Base-by-base conservation (phyloP, 2,888 invertebrate genomes). In the Sisyra nigra region DNA sequence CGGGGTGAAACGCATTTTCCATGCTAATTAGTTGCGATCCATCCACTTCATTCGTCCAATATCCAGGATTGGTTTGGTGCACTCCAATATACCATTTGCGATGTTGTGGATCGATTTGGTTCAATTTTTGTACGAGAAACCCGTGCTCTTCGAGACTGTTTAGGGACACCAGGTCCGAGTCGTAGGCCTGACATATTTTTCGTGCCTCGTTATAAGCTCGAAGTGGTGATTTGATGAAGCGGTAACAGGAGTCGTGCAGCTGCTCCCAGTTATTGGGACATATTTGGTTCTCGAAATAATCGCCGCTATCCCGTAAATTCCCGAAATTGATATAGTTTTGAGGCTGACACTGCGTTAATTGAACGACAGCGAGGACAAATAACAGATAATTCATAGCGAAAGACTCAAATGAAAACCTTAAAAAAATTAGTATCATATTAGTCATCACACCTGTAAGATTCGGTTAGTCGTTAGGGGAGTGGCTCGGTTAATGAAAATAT, bases 261-360 rank as follows among this genome's bases (percentile, higher is more conserved):
- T 75, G 73, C n/a, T 81, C 63, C 94, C 94, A 94, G 58, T 87
- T 74, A 42, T 81, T 77, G 0, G 92, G 93, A 61, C 94, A 94
- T 55, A 67, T 54, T 35, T 60, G 49, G 44, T 62, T 54, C 17
- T 54, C 58, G 41, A 58, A 58, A 10, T 38, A 15, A 29, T 47
- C 46, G 34, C 18, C 38, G 15, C 43, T 43, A 36, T 53, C 52
- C 17, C 50, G 46, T 10, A 42, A 19, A 5, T 58, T 54, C 11
- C 51, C 55, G 41, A 55, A 53, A 10, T 48, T 35, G 9, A 15
- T 35, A 35, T 35, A 35, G 11, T 24, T 24, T 24, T 24, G 24
- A 7, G 24, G 7, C 7, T 24, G 24, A 24, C 24, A 24, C 3
- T 24, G 24, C 24, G 24, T 5, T 24, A 24, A 7, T 7, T 3